Conservation (phyloP, 2,113 vertebrate genomes). For the Cyprinus carpio region DNA sequence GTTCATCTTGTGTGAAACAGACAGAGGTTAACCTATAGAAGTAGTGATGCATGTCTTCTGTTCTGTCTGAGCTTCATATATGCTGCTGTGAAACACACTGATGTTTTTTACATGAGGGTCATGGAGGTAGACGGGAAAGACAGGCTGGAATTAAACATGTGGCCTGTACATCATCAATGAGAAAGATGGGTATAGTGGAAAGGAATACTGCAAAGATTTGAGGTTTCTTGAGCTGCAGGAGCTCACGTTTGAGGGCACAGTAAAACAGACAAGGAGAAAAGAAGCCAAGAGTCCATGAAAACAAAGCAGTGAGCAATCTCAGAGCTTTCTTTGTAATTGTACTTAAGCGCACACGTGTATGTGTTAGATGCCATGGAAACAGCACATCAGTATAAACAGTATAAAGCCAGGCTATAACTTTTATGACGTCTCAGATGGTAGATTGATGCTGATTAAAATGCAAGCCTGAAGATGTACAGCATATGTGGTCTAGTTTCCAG, state of each 20-base stretch:
- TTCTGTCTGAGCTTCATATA: constrained; percentile 7
- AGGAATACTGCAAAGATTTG: background rate
- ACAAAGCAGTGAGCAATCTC: background rate
- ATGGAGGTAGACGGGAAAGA: background rate
- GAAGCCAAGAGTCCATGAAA: constrained; percentile 5
- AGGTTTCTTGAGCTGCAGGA: background rate
- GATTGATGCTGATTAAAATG: background rate
- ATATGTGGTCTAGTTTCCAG: constrained; percentile 12
- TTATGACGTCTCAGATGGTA: background rate
- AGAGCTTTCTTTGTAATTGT: background rate
- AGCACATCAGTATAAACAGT: too few species aligned
- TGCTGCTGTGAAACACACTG: background rate
- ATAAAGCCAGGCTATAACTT: background rate
- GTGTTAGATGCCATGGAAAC: constrained; percentile 21
- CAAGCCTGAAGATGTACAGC: background rate
- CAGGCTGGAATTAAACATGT: background rate
- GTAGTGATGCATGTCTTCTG: background rate
- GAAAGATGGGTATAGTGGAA: background rate
- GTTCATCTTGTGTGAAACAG: background rate
- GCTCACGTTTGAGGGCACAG: background rate
- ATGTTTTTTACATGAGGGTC: constrained; percentile 15
- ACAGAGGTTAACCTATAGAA: background rate
- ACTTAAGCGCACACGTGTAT: background rate
- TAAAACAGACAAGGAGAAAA: background rate
- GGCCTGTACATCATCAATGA: background rate